phyloP scores from a whole-genome alignment of 1,140 invertebrate genomes.

The Trachymyrmex septentrionalis region DNA sequence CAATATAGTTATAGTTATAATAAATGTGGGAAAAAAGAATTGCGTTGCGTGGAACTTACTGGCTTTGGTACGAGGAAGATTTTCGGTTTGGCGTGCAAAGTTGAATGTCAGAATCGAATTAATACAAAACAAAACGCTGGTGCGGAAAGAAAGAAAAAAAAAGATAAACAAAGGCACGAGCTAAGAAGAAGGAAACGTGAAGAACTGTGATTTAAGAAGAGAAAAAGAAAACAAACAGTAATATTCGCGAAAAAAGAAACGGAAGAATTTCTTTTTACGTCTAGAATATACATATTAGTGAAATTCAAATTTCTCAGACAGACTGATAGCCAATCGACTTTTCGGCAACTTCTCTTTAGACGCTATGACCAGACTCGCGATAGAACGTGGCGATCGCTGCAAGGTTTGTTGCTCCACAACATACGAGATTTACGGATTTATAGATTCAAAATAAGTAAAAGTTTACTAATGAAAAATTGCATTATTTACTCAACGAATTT shows the following conservation, averaged over 20 bases:
- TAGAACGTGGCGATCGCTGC: constrained; percentile 39
- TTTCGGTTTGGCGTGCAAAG: neutral
- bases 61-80: neutral
- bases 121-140: neutral
- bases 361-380: constrained; percentile 7
- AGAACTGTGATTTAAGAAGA: neutral
- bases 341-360: constrained; percentile 32
- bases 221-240: neutral
- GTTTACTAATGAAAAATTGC: neutral
- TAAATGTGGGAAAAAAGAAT: neutral
- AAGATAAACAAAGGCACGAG: neutral
- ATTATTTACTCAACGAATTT: neutral
- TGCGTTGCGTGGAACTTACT: neutral
- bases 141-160: neutral
- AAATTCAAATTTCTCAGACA: neutral
- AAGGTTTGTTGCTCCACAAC: constrained; percentile 19
- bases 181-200: neutral
- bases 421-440: neutral
- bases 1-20: neutral
- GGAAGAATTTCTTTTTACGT: neutral
- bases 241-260: neutral
- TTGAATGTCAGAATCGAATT: neutral
- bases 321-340: neutral
- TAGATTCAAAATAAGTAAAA: neutral
- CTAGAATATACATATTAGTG: neutral